These are phyloP conservation scores for Amphiprion ocellaris DNA, from an alignment of 2,113 vertebrate genomes.

Conservation along the genomic window DNA sequence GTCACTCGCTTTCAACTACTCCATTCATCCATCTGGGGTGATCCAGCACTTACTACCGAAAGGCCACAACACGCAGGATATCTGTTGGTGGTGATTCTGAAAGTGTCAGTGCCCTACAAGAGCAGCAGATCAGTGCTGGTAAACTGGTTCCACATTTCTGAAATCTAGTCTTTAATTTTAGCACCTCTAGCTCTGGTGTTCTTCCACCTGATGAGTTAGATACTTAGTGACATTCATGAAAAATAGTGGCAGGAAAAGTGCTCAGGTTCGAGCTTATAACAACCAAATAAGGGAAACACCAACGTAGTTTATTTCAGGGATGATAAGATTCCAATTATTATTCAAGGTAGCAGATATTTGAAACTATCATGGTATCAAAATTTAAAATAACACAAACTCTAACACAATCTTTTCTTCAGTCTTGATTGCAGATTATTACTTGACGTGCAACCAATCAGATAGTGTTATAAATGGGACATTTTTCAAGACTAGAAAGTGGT, in stretches of 20 bases:
- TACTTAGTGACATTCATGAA: background rate
- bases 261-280: too few species aligned
- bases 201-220: background rate
- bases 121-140: background rate
- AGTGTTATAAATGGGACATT: too few species aligned
- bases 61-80: background rate
- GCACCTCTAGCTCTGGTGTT: background rate
- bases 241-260: background rate
- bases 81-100: background rate
- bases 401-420: too few species aligned
- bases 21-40: constrained; percentile 21
- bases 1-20: constrained; percentile 37
- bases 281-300: background rate
- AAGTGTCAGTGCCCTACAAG: background rate
- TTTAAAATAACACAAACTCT: too few species aligned
- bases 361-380: too few species aligned
- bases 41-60: background rate
- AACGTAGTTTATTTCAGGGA: background rate
- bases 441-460: too few species aligned
- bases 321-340: too few species aligned
- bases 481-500: too few species aligned
- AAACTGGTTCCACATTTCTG: background rate
- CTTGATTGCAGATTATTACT: too few species aligned
- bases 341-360: too few species aligned
- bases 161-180: background rate